Percentiles rank a stretch among this genome's conserved stretches.
Evolutionary conservation across 2,113 vertebrate species (phyloP).

Genomic region (Strix uralensis): DNA sequence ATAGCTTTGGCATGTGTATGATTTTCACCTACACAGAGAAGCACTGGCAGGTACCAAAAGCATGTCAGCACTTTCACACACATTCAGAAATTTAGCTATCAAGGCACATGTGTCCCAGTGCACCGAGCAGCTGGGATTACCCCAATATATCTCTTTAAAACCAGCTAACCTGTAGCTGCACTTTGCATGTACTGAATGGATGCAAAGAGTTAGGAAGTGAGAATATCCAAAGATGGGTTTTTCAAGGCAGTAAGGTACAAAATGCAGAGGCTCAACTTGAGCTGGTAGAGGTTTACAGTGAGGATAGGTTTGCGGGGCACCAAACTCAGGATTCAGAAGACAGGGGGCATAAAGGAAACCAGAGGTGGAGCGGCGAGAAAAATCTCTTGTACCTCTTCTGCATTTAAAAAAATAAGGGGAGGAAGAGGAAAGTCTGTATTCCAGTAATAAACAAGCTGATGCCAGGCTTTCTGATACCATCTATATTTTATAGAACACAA

Average conservation of each 20-base stretch:
- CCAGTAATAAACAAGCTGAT: neutral
- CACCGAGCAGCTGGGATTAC: neutral
- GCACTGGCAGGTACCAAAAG: neutral
- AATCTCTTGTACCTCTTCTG: neutral
- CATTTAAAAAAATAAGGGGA: neutral
- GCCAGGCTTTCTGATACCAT: neutral
- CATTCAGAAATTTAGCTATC: neutral
- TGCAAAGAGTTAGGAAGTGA: neutral
- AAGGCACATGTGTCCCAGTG: neutral
- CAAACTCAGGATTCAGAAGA: neutral
- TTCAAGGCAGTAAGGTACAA: neutral
- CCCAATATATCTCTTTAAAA: neutral
- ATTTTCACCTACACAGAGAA: neutral
- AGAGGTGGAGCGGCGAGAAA: neutral
- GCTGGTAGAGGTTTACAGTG: neutral
- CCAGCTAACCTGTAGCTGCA: neutral
- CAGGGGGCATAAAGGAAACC: neutral
- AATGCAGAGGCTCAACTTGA: neutral
- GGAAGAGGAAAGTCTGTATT: neutral
- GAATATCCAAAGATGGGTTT: neutral
- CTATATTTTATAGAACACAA: conserved; percentile 48
- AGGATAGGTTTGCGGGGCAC: neutral
- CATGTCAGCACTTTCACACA: neutral
- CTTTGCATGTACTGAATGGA: neutral
- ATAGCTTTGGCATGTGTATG: neutral